phyloP scores from a whole-genome alignment of 1,140 invertebrate genomes.

The Meteorus sp. region DNA sequence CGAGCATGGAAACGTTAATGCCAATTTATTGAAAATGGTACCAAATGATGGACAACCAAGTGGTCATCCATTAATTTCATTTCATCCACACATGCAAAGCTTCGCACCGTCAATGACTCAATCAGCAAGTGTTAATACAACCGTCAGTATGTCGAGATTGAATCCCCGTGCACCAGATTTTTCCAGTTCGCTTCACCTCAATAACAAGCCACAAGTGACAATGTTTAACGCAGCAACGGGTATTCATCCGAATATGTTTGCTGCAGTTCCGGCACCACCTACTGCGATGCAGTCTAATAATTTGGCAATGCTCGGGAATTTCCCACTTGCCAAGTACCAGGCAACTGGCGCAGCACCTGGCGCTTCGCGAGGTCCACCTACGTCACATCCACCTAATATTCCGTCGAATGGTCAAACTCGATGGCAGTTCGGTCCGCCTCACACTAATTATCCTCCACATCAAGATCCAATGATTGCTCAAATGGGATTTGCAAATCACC shows the following conservation, averaged over 20 bases:
- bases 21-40: constrained; percentile 56
- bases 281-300: constrained; percentile 54
- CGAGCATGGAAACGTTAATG: constrained; percentile 50
- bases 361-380: constrained; percentile 36
- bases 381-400: constrained; percentile 27
- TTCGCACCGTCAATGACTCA: constrained; percentile 54
- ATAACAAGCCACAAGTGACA: constrained; percentile 54
- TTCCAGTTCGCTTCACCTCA: constrained; percentile 60
- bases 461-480: constrained; percentile 51
- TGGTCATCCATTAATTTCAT: constrained; percentile 44
- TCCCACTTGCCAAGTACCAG: constrained; percentile 50
- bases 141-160: constrained; percentile 71
- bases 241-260: constrained; percentile 52
- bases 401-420: constrained; percentile 43
- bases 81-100: constrained; percentile 54
- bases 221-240: constrained; percentile 52
- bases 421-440: constrained; percentile 49
- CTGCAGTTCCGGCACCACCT: constrained; percentile 50
- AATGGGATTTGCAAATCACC: constrained; percentile 49
- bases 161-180: constrained; percentile 90
- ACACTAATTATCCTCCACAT: constrained; percentile 48
- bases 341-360: constrained; percentile 54
- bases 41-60: constrained; percentile 46
- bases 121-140: constrained; percentile 52
- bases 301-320: constrained; percentile 45